Percentiles rank a stretch among this genome's conserved stretches.
phyloP scores from a whole-genome alignment of 2,113 vertebrate genomes.

The Ophiodon elongatus region DNA sequence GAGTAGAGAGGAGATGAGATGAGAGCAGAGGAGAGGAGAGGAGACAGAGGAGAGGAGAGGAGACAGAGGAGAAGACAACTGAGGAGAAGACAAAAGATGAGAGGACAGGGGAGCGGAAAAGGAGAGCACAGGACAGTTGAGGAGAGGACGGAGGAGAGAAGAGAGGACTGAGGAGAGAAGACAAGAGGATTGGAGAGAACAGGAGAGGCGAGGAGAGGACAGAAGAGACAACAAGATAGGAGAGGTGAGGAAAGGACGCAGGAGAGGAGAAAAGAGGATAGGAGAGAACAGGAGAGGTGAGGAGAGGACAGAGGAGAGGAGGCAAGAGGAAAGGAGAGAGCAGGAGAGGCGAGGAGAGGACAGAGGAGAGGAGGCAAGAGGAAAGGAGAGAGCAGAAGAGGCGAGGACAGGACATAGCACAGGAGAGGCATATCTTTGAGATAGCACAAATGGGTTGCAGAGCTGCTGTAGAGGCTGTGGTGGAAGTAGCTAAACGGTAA shows the following conservation, averaged over 20 bases:
- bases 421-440: neutral
- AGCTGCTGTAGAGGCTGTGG: conserved; percentile 19
- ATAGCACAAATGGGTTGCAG: conserved; percentile 20
- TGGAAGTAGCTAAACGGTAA: conserved; percentile 46
- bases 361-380: neutral
- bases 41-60: too few species aligned
- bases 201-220: neutral
- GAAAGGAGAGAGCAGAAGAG: too few species aligned
- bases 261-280: neutral
- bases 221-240: neutral
- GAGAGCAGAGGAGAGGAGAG: too few species aligned
- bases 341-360: neutral
- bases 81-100: neutral
- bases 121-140: neutral
- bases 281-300: neutral
- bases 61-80: too few species aligned
- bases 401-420: too few species aligned
- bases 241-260: neutral
- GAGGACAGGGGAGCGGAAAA: neutral
- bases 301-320: too few species aligned
- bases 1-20: too few species aligned
- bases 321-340: too few species aligned
- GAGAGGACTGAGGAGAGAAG: neutral
- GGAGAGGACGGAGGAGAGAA: neutral
- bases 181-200: neutral